Evolutionary conservation across 2,888 invertebrate species (phyloP).

Genomic region (Agrotis ipsilon): DNA sequence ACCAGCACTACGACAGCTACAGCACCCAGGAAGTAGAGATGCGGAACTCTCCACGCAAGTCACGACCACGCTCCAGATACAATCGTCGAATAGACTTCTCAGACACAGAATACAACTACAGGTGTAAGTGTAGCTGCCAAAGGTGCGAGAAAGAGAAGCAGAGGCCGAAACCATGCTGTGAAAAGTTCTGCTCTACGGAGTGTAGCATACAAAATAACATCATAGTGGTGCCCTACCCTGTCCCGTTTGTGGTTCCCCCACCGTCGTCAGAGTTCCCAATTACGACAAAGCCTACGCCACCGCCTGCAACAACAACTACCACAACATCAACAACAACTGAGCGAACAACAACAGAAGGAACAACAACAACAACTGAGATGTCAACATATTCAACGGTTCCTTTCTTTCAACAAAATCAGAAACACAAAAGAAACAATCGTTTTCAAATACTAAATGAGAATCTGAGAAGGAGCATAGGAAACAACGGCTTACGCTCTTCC

Average conservation of each 20-base stretch:
- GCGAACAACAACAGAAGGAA: background rate
- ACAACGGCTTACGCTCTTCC: background rate
- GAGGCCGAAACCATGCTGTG: slow-evolving; percentile 33
- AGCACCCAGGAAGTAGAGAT: slow-evolving; percentile 39
- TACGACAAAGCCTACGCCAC: background rate
- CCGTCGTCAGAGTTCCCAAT: background rate
- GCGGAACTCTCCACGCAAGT: slow-evolving; percentile 1
- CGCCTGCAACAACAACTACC: slow-evolving; percentile 3
- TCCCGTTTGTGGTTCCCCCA: slow-evolving; percentile 45
- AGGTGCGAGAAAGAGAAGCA: slow-evolving; percentile 35
- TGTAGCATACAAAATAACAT: slow-evolving; percentile 43
- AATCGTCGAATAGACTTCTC: slow-evolving; percentile 31
- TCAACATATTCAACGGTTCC: slow-evolving; percentile 16
- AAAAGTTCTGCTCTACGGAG: slow-evolving; percentile 23
- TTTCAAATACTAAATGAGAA: slow-evolving; percentile 30
- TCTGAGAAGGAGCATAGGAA: slow-evolving; percentile 29
- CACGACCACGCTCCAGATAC: slow-evolving; percentile 1
- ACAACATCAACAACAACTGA: slow-evolving; percentile 1
- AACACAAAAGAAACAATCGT: slow-evolving; percentile 25
- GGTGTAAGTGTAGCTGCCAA: slow-evolving; percentile 45
- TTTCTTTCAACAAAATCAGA: background rate
- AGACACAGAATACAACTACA: slow-evolving; percentile 21
- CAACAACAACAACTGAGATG: background rate
- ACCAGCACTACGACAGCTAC: slow-evolving; percentile 35
- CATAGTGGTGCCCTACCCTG: slow-evolving; percentile 53